Evolutionary conservation across 1,140 invertebrate species (phyloP), one percentile per base, ranked within the genome.

Genomic region (Caenorhabditis latens): DNA sequence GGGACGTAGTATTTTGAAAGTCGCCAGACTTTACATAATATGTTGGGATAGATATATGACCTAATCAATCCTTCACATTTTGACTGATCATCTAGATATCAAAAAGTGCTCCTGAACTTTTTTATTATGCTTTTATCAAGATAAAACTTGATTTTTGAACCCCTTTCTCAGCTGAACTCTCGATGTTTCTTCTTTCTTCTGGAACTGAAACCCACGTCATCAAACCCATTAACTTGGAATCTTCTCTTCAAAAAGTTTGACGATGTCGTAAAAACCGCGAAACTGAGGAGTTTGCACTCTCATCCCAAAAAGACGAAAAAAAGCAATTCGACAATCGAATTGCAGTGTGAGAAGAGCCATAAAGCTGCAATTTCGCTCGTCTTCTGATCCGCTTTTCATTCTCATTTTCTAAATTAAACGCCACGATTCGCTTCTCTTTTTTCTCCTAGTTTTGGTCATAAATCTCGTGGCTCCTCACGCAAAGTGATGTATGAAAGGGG

Each of bases 371-470:
- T 79, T 53, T 50, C 71, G 40, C n/a, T n/a, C 71, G 71, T 79
- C 71, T 79, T 48, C 46, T 79, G 43, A 79, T 79, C 71, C 71
- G 71, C n/a, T 79, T 79, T 42, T 79, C 71, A 79, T 48, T 79
- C 71, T 79, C 71, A 79, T 79, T 79, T 79, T 50, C 71, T 79
- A 79, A 79, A 79, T 79, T 79, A 50, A 79, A 79, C 9, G 71
- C 46, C 46, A 79, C 71, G 8, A 48, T 50, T 71, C 24, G 19
- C 61, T 40, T 24, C 61, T 63, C 57, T 14, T 21, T 58, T 63
- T 63, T 71, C n/a, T 21, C 42, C 65, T 16, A 46, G 40, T 46
- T 79, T 42, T n/a, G 71, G 71, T 50, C 71, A 79, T 79, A 79
- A 79, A 79, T 79, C 46, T 79, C 21, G 42, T 43, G 65, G 42